Conservation (phyloP, 2,888 invertebrate genomes). For the Diplazon laetatorius region DNA sequence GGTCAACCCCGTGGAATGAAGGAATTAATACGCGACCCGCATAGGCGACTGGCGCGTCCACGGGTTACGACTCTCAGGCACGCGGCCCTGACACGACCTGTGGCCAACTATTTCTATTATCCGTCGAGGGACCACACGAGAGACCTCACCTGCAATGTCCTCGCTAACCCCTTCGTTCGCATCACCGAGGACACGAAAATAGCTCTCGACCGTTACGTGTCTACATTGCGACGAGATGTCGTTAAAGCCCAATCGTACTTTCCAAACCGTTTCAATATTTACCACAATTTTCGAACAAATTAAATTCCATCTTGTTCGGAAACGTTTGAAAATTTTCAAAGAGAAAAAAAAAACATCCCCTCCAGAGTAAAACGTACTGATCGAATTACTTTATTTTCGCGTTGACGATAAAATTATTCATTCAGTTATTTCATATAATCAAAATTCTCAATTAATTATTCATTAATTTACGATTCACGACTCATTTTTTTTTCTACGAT, state of each 20-base stretch:
- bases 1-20: conserved; percentile 53
- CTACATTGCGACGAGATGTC: not conserved
- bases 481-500: too few relatives aligned
- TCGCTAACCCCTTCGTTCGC: conserved; percentile 8
- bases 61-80: conserved; percentile 55
- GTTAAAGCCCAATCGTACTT: conserved; percentile 1
- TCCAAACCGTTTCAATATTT: not conserved
- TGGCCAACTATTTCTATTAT: conserved; percentile 53
- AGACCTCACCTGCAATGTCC: conserved; percentile 32
- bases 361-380: too few relatives aligned
- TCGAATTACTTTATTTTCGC: too few relatives aligned
- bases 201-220: conserved; percentile 1
- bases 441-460: not conserved
- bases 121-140: conserved; percentile 38
- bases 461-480: not conserved
- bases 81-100: conserved; percentile 57
- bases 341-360: too few relatives aligned
- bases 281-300: too few relatives aligned
- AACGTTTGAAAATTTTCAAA: too few relatives aligned
- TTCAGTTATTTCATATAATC: too few relatives aligned
- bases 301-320: too few relatives aligned
- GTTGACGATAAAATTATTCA: too few relatives aligned
- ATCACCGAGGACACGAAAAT: conserved; percentile 12
- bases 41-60: conserved; percentile 41
- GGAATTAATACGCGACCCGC: conserved; percentile 58